phyloP scores from a whole-genome alignment of 1,140 invertebrate genomes.

The Latrodectus geometricus region DNA sequence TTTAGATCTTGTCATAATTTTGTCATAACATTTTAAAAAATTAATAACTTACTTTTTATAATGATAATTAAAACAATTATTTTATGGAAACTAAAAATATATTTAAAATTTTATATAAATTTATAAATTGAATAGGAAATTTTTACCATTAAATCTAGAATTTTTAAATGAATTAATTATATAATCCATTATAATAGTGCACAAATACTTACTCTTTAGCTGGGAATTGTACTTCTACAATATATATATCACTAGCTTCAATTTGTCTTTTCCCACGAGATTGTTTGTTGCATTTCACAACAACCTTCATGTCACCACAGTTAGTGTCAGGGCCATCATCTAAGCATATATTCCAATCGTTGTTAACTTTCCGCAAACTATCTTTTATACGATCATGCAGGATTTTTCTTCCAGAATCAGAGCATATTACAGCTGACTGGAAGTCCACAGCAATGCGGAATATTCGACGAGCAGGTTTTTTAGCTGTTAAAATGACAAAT shows the following conservation, averaged over 20 bases:
- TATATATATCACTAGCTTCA: slow-evolving; percentile 84
- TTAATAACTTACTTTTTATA: too few relatives aligned
- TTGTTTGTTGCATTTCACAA: slow-evolving; percentile 77
- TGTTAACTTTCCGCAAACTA: slow-evolving; percentile 88
- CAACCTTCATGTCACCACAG: slow-evolving; percentile 87
- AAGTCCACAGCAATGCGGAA: slow-evolving; percentile 94
- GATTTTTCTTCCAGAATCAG: slow-evolving; percentile 92
- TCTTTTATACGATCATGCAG: slow-evolving; percentile 86
- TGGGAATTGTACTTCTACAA: slow-evolving; percentile 89
- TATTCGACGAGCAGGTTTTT: slow-evolving; percentile 87
- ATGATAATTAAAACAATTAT: too few relatives aligned
- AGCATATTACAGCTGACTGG: slow-evolving; percentile 92
- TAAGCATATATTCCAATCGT: slow-evolving; percentile 94
- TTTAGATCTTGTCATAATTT: too few relatives aligned
- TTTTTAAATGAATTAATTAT: background rate
- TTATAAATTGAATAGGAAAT: too few relatives aligned
- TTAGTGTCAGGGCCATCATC: slow-evolving; percentile 77
- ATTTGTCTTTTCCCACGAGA: slow-evolving; percentile 73
- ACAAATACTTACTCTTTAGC: slow-evolving; percentile 85
- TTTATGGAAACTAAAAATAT: too few relatives aligned
- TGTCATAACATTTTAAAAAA: too few relatives aligned
- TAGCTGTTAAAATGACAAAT: slow-evolving; percentile 72
- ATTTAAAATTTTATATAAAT: too few relatives aligned
- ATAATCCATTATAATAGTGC: background rate
- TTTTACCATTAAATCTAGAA: too few relatives aligned